Evolutionary conservation across 1,140 invertebrate species (phyloP).

Genomic region (Condylostylus longicornis): DNA sequence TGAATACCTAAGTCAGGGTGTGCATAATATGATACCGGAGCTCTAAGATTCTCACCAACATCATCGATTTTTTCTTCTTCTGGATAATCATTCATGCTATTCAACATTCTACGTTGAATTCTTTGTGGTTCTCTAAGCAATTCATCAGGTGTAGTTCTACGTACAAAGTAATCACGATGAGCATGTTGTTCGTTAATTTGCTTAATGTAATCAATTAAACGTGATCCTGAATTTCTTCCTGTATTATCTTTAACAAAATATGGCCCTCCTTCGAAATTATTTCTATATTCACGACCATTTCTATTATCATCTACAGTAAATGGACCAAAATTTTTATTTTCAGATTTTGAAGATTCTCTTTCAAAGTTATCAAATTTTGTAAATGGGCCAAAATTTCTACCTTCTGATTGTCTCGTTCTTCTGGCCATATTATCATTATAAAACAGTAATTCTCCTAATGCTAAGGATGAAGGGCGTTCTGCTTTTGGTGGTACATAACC

Average conservation of each 20-base stretch:
- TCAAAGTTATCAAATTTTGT: slow-evolving; percentile 26
- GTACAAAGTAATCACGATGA: slow-evolving; percentile 38
- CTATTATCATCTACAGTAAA: slow-evolving; percentile 29
- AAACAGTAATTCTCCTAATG: too few relatives aligned
- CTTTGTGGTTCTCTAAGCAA: slow-evolving; percentile 31
- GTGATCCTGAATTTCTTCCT: slow-evolving; percentile 36
- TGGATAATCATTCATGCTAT: slow-evolving; percentile 35
- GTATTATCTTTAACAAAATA: slow-evolving; percentile 43
- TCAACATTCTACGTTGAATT: slow-evolving; percentile 52
- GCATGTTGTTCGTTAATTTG: slow-evolving; percentile 45
- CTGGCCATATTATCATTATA: too few relatives aligned
- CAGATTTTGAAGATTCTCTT: too few relatives aligned
- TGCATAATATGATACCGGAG: slow-evolving; percentile 59
- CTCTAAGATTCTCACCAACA: slow-evolving; percentile 44
- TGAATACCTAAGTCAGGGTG: slow-evolving; percentile 63
- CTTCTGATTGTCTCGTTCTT: too few relatives aligned
- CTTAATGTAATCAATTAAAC: slow-evolving; percentile 46
- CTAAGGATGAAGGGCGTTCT: slow-evolving; percentile 4
- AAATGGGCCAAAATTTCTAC: slow-evolving; percentile 20
- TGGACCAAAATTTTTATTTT: slow-evolving; percentile 10
- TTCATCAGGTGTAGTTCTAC: slow-evolving; percentile 23
- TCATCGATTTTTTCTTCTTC: slow-evolving; percentile 34
- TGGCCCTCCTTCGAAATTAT: slow-evolving; percentile 34
- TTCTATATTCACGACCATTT: slow-evolving; percentile 18
- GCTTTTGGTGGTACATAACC: slow-evolving; percentile 46